Evolutionary conservation across 2,113 vertebrate species (phyloP).

Genomic region (western clawed frog (Xenopus tropicalis)): UCB_Xtro_10.0 CM004443.2:176186001-176186500

Average conservation of each 20-base stretch:
- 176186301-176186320: slow-evolving; percentile 92
- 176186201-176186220: too few relatives aligned
- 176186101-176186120: too few relatives aligned
- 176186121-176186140: too few relatives aligned
- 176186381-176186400: slow-evolving; percentile 57
- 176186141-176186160: too few relatives aligned
- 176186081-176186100: too few relatives aligned
- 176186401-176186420: slow-evolving; percentile 48
- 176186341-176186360: slow-evolving; percentile 73
- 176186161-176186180: too few relatives aligned
- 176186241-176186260: slow-evolving; percentile 79
- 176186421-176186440: slow-evolving; percentile 43
- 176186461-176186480: slow-evolving; percentile 55
- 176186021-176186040: too few relatives aligned
- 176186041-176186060: too few relatives aligned
- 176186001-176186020: too few relatives aligned
- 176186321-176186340: slow-evolving; percentile 75
- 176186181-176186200: too few relatives aligned
- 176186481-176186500: slow-evolving; percentile 48
- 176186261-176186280: slow-evolving; percentile 70
- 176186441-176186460: slow-evolving; percentile 49
- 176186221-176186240: too few relatives aligned
- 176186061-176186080: too few relatives aligned
- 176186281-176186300: slow-evolving; percentile 82
- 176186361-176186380: slow-evolving; percentile 70